Conservation (phyloP, 2,888 invertebrate species). For the Elmis aenea region DNA sequence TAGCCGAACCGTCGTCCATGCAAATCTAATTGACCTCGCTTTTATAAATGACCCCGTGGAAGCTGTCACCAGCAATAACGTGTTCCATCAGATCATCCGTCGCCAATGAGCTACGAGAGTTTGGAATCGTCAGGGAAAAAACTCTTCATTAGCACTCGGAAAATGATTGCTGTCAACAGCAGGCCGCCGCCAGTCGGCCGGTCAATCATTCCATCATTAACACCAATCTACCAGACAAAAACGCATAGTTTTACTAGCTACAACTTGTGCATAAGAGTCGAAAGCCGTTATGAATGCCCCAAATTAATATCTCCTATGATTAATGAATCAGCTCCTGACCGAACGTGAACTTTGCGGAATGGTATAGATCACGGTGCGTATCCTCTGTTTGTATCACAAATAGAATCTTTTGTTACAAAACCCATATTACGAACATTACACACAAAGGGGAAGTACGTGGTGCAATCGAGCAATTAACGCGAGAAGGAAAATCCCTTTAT, state of each 20-base stretch:
- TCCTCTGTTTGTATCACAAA: conserved; percentile 21
- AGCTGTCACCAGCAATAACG: conserved; percentile 47
- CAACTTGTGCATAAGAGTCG: conserved; percentile 29
- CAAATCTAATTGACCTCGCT: conserved; percentile 47
- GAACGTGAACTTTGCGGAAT: conserved; percentile 34
- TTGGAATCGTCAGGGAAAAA: conserved; percentile 43
- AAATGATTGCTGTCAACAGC: conserved; percentile 46
- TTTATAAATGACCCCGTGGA: conserved; percentile 46
- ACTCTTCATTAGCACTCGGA: conserved; percentile 48
- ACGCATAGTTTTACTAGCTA: conserved; percentile 27
- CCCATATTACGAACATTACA: conserved; percentile 17
- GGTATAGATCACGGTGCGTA: conserved; percentile 29
- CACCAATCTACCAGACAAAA: conserved; percentile 20
- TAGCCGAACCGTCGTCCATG: conserved; percentile 28
- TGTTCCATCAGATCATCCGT: conserved; percentile 43
- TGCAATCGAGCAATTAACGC: no score
- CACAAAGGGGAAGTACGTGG: conserved; percentile 13
- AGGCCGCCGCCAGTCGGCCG: conserved; percentile 37
- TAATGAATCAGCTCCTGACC: conserved; percentile 37
- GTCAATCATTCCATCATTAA: conserved; percentile 45
- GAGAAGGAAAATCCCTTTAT: no score
- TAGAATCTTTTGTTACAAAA: conserved; percentile 18
- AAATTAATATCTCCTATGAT: conserved; percentile 42
- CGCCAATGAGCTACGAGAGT: conserved; percentile 43
- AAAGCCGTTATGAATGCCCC: conserved; percentile 41